Percentiles rank a stretch among this genome's conserved stretches.
Conservation (phyloP, 2,113 vertebrate species). For the Triplophysa siluroides region DNA sequence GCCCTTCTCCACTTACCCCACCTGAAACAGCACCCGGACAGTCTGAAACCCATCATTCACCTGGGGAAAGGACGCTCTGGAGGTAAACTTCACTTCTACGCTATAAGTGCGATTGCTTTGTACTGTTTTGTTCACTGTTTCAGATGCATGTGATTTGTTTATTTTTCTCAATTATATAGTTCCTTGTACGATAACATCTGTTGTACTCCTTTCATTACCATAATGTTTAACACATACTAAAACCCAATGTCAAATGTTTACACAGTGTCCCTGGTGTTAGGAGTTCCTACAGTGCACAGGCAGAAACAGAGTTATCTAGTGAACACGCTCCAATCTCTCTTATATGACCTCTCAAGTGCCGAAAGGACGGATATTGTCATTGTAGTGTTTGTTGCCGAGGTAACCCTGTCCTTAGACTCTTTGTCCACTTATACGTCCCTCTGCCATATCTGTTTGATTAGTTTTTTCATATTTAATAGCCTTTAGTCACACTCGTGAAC, state of each 20-base stretch:
- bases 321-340: conserved; percentile 77
- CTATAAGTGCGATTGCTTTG: too few species aligned
- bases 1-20: conserved; percentile 48
- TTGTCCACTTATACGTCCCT: background rate
- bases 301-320: conserved; percentile 81
- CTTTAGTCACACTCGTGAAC: too few species aligned
- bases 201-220: too few species aligned
- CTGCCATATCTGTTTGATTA: background rate
- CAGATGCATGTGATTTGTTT: too few species aligned
- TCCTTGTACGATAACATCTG: too few species aligned
- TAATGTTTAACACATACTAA: too few species aligned
- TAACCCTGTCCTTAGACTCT: conserved; percentile 49
- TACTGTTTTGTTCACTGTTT: background rate
- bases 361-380: conserved; percentile 78
- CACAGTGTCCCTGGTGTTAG: conserved; percentile 85
- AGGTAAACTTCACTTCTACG: conserved; percentile 26
- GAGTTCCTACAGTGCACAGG: conserved; percentile 83
- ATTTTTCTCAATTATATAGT: too few species aligned
- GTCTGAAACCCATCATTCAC: conserved; percentile 44
- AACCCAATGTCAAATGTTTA: background rate
- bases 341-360: conserved; percentile 71
- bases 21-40: conserved; percentile 17
- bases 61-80: conserved; percentile 38
- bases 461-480: too few species aligned
- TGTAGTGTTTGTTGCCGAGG: conserved; percentile 87